Conservation (phyloP, 2,797 vertebrate species). For the Acrossocheilus fasciatus region DNA sequence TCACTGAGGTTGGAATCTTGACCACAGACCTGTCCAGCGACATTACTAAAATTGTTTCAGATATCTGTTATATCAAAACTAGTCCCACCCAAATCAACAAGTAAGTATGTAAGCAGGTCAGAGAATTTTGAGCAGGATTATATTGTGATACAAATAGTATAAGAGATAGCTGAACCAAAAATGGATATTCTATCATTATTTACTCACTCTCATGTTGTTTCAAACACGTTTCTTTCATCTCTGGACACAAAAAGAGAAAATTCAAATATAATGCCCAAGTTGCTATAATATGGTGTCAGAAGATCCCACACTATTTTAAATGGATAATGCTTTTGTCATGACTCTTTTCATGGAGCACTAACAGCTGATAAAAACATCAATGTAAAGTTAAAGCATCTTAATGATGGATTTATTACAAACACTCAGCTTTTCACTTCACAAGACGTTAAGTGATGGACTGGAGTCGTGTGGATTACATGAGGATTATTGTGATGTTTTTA, state of each 20-base stretch:
- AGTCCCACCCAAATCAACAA: constrained; percentile 71
- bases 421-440: background rate
- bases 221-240: background rate
- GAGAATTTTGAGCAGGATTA: background rate
- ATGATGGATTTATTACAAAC: background rate
- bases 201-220: background rate
- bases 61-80: constrained; percentile 77
- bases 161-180: background rate
- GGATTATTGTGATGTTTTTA: background rate
- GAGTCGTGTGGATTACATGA: background rate
- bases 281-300: background rate
- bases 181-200: background rate
- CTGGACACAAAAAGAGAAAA: background rate
- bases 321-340: background rate
- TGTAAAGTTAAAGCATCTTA: background rate
- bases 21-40: constrained; percentile 67
- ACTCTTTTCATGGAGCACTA: background rate
- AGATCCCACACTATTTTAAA: background rate
- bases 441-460: background rate
- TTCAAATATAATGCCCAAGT: background rate
- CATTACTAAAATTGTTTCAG: constrained; percentile 76
- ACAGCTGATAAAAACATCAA: background rate
- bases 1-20: constrained; percentile 72
- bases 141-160: background rate
- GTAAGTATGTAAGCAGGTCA: constrained; percentile 73